These are phyloP conservation scores for Synergus laeviventris DNA, from an alignment of 2,888 invertebrate species.

Conservation along the genomic window DNA sequence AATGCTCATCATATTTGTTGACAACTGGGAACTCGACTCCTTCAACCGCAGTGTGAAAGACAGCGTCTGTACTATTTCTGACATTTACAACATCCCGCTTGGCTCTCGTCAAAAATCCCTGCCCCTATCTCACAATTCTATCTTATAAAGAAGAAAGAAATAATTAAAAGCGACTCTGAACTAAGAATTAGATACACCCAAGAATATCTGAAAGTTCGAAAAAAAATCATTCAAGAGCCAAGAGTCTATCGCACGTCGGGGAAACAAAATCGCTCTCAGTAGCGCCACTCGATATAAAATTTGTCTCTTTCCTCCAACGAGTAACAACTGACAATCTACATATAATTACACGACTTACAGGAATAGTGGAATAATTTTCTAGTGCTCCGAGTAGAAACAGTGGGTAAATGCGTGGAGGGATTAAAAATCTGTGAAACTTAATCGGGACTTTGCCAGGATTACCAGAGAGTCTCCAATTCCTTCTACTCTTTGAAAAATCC, in stretches of 20 bases:
- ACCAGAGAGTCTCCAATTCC: slow-evolving; percentile 53
- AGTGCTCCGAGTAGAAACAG: slow-evolving; percentile 54
- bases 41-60: slow-evolving; percentile 71
- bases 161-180: background rate
- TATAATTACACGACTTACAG: slow-evolving; percentile 55
- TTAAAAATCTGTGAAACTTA: slow-evolving; percentile 73
- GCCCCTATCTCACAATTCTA: background rate
- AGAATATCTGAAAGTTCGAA: background rate
- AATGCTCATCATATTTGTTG: slow-evolving; percentile 47
- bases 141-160: background rate
- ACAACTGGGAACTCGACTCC: slow-evolving; percentile 65
- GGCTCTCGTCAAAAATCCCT: slow-evolving; percentile 55
- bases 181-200: background rate
- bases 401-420: slow-evolving; percentile 55
- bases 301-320: slow-evolving; percentile 54
- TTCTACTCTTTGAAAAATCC: background rate
- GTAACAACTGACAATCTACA: slow-evolving; percentile 61
- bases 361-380: slow-evolving; percentile 52
- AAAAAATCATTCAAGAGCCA: slow-evolving; percentile 41
- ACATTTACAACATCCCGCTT: slow-evolving; percentile 59
- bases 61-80: slow-evolving; percentile 70
- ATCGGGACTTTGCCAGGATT: slow-evolving; percentile 69
- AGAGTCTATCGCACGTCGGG: slow-evolving; percentile 44
- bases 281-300: slow-evolving; percentile 60
- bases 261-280: slow-evolving; percentile 48